Percentiles rank a stretch among this genome's conserved stretches.
Conservation (phyloP, 2,888 invertebrate genomes). For the Molorchus minor region DNA sequence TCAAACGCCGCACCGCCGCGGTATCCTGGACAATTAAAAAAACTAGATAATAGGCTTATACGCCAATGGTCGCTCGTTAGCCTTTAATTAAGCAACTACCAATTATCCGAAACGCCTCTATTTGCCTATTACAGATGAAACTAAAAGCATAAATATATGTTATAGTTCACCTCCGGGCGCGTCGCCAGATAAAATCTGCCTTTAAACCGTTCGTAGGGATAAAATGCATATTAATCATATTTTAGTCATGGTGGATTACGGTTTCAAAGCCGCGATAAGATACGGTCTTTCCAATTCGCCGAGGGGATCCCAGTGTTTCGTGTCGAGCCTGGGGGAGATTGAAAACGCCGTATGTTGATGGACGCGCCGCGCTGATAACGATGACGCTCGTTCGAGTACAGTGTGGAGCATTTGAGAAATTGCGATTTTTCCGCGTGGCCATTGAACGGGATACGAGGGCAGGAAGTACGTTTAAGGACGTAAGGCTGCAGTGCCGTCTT, state of each 20-base stretch:
- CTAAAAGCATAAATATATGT: conserved; percentile 27
- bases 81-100: conserved; percentile 33
- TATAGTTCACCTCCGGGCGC: conserved; percentile 32
- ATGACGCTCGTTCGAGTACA: not conserved
- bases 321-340: conserved; percentile 39
- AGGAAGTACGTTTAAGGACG: too few species aligned
- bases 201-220: conserved; percentile 33
- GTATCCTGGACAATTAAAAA: too few species aligned
- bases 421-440: too few species aligned
- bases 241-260: conserved; percentile 55
- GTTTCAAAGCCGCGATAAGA: conserved; percentile 53
- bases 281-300: conserved; percentile 39
- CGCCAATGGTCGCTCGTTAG: too few species aligned
- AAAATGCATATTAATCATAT: conserved; percentile 56
- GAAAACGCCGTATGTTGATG: conserved; percentile 37
- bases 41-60: too few species aligned
- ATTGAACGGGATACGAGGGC: too few species aligned
- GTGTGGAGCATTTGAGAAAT: conserved; percentile 36
- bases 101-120: conserved; percentile 30
- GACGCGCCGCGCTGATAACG: conserved; percentile 18
- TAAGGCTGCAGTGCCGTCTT: too few species aligned
- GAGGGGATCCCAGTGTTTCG: conserved; percentile 34
- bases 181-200: conserved; percentile 11
- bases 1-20: too few species aligned
- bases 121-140: conserved; percentile 18